A percentile compares a stretch with the other conserved stretches of the same genome.
Evolutionary conservation across 2,797 vertebrate genomes (phyloP).

Genomic region (Ibycter americanus): DNA sequence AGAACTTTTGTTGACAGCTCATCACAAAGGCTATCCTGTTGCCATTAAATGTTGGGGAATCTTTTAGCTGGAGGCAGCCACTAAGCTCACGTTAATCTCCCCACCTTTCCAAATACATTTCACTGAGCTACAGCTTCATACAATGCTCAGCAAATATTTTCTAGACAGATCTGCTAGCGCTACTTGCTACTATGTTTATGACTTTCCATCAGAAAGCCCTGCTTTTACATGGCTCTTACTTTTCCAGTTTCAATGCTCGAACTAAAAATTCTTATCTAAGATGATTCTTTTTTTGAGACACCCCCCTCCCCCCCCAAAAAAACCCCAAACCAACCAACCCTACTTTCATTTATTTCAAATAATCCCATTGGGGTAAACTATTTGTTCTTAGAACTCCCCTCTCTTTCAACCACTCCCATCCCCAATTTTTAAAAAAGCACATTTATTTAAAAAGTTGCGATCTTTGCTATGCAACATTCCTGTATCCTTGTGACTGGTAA

Average conservation of each 20-base stretch:
- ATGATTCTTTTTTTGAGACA: background rate
- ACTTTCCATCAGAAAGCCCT: background rate
- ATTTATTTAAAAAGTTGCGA: background rate
- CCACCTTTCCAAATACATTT: background rate
- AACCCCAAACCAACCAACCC: accelerated
- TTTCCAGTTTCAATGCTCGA: background rate
- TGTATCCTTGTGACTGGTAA: background rate
- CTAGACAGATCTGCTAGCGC: background rate
- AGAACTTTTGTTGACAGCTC: background rate
- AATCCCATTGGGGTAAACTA: background rate
- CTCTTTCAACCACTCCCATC: background rate
- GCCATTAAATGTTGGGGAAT: background rate
- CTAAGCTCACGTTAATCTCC: background rate
- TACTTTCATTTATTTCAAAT: background rate
- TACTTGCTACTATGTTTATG: background rate
- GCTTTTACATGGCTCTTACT: background rate
- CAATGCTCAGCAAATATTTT: background rate
- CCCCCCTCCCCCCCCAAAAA: too few relatives aligned
- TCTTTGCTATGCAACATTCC: background rate
- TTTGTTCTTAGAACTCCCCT: background rate
- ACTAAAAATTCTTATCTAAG: background rate
- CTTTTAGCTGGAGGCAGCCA: background rate
- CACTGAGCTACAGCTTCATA: background rate
- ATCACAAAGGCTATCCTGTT: background rate
- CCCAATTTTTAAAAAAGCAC: background rate